phyloP scores from a whole-genome alignment of 2,888 invertebrate genomes.

The Hedychridium roseum region DNA sequence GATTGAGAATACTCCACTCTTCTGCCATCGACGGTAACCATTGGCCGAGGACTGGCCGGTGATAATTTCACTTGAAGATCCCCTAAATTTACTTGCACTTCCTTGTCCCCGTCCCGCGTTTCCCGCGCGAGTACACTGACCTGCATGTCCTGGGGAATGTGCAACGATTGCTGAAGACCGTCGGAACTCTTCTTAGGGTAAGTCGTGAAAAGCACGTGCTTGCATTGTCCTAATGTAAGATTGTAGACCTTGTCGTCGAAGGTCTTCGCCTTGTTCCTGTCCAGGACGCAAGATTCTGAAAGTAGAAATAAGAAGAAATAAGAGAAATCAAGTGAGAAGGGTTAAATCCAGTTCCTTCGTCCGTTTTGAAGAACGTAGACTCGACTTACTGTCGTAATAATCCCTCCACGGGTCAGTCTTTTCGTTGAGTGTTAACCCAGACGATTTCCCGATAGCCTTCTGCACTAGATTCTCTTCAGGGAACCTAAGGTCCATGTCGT shows the following conservation, averaged over 20 bases:
- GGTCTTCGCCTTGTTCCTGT: constrained; percentile 68
- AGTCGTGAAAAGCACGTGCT: constrained; percentile 72
- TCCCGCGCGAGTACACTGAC: constrained; percentile 64
- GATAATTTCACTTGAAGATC: constrained; percentile 41
- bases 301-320: constrained; percentile 38
- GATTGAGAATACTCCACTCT: too few relatives aligned
- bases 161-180: too few relatives aligned
- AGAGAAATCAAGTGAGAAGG: too few relatives aligned
- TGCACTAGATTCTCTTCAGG: constrained; percentile 65
- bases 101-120: constrained; percentile 58
- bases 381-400: too few relatives aligned
- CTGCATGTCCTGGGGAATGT: constrained; percentile 57
- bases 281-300: constrained; percentile 72
- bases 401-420: too few relatives aligned
- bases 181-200: too few relatives aligned
- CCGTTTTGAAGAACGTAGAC: too few relatives aligned
- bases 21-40: too few relatives aligned
- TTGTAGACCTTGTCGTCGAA: constrained; percentile 73
- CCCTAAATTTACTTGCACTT: constrained; percentile 64
- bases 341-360: too few relatives aligned
- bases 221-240: constrained; percentile 66
- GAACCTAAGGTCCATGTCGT: constrained; percentile 22
- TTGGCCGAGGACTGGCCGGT: too few relatives aligned
- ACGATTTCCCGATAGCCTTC: constrained; percentile 64
- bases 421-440: too few relatives aligned